Conservation (phyloP, 2,888 invertebrate species). For the Brenthis hecate region DNA sequence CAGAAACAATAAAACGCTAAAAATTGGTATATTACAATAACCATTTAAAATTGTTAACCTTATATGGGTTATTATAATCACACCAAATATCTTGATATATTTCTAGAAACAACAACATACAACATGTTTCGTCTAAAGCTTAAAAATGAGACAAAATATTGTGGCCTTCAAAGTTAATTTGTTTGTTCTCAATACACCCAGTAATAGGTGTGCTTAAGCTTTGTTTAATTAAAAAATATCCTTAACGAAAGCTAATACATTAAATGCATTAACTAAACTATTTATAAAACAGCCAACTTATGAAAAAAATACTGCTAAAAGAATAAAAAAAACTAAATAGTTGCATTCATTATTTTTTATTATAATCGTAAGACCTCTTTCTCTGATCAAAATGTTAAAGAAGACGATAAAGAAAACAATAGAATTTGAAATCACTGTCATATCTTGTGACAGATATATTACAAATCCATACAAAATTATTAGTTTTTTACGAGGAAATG, state of each 20-base stretch:
- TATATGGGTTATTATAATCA: too few species aligned
- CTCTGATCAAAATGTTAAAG: not conserved
- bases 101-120: not conserved
- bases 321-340: not conserved
- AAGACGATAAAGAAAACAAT: slow-evolving; percentile 18
- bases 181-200: slow-evolving; percentile 5
- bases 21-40: too few species aligned
- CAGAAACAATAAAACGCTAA: too few species aligned
- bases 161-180: slow-evolving; percentile 15
- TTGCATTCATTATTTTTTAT: not conserved
- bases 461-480: slow-evolving; percentile 53
- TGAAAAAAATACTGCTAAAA: too few species aligned
- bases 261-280: not conserved
- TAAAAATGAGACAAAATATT: slow-evolving; percentile 14
- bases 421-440: slow-evolving; percentile 20
- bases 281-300: too few species aligned
- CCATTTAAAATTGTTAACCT: too few species aligned
- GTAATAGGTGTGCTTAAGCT: slow-evolving; percentile 18
- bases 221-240: slow-evolving; percentile 12
- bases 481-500: slow-evolving; percentile 56
- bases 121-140: not conserved
- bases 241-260: slow-evolving; percentile 8
- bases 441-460: slow-evolving; percentile 30
- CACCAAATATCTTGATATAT: too few species aligned
- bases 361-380: slow-evolving; percentile 3